These are phyloP conservation scores for Teinopalpus imperialis DNA, from an alignment of 2,888 invertebrate genomes.

Conservation along the genomic window DNA sequence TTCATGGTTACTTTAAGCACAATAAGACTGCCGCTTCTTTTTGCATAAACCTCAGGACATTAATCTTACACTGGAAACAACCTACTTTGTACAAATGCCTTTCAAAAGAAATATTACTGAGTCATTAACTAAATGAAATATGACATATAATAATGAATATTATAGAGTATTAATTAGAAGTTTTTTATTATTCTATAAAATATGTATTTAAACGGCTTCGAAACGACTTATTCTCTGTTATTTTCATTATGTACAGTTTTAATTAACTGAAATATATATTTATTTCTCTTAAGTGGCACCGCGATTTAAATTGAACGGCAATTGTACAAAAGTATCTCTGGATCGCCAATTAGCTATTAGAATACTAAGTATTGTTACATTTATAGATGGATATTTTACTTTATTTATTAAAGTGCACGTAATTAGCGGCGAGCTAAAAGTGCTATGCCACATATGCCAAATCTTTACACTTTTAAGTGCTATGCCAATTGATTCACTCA, in stretches of 20 bases:
- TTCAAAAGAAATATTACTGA: no score
- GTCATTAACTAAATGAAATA: no score
- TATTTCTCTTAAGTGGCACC: not conserved
- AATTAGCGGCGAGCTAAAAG: conserved; percentile 4
- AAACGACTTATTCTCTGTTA: conserved; percentile 54
- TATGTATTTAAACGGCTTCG: no score
- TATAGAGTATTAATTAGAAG: no score
- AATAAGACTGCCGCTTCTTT: conserved; percentile 76
- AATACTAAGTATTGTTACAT: conserved; percentile 1
- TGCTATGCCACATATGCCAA: no score
- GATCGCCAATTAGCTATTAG: conserved; percentile 10
- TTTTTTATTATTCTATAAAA: no score
- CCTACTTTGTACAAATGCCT: conserved; percentile 75
- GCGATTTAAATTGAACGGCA: conserved; percentile 8
- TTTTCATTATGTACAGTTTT: not conserved
- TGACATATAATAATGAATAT: no score
- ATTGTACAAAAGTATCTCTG: conserved; percentile 10
- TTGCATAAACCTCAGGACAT: conserved; percentile 68
- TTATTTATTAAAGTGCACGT: conserved; percentile 1
- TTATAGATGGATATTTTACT: conserved; percentile 3
- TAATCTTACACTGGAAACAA: conserved; percentile 67
- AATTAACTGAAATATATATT: not conserved
- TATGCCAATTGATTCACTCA: no score
- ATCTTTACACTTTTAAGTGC: no score
- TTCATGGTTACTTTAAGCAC: conserved; percentile 73